Conservation (phyloP, 2,113 vertebrate genomes). For the Dolichallabes microphthalmus region DNA sequence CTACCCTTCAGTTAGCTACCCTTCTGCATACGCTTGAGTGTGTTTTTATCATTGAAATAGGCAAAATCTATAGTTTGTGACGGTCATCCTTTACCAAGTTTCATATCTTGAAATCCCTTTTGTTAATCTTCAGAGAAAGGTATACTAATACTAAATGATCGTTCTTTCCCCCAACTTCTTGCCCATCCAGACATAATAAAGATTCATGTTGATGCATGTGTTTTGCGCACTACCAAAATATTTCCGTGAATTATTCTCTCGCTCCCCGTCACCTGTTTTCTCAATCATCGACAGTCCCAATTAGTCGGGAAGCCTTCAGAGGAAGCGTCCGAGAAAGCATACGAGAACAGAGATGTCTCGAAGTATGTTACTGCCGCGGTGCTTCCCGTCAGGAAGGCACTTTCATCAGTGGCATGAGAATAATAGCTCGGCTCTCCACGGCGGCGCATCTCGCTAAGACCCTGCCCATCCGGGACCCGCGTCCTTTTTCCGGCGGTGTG, state of each 20-base stretch:
- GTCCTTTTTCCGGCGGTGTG: background rate
- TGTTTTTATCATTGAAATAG: background rate
- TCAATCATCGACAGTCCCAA: constrained; percentile 39
- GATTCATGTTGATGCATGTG: background rate
- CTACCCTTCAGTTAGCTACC: too few relatives aligned
- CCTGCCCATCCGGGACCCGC: constrained; percentile 37
- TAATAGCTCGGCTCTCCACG: background rate
- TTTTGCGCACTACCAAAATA: background rate
- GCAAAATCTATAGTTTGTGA: background rate
- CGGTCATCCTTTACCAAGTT: background rate
- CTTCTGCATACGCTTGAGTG: background rate
- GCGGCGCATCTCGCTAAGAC: constrained; percentile 34
- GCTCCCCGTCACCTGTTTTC: constrained; percentile 42
- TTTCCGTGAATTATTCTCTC: constrained; percentile 25
- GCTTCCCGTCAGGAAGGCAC: constrained; percentile 56
- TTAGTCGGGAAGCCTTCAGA: constrained; percentile 52
- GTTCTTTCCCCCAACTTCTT: background rate
- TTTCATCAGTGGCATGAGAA: constrained; percentile 55
- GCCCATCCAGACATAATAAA: background rate
- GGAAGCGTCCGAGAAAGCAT: constrained; percentile 33
- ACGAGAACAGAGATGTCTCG: constrained; percentile 29
- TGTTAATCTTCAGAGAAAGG: too few relatives aligned
- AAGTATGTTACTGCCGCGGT: constrained; percentile 29
- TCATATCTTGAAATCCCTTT: too few relatives aligned
- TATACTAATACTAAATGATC: too few relatives aligned